Evolutionary conservation across 2,888 invertebrate genomes (phyloP).

Genomic region (Epirrhoe alternata): DNA sequence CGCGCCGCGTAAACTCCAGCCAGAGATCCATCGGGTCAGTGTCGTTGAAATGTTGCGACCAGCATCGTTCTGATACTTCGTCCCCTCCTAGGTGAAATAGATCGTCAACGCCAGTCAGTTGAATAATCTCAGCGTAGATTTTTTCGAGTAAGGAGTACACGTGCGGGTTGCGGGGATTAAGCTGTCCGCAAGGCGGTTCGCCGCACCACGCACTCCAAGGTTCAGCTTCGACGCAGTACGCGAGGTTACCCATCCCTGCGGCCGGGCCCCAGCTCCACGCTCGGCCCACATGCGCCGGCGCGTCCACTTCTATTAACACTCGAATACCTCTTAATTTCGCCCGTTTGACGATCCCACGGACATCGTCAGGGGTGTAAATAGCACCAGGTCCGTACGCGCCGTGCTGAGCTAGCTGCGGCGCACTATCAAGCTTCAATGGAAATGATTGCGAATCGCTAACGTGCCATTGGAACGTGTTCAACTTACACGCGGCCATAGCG

Average conservation of each 20-base stretch:
- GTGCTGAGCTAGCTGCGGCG: slow-evolving; percentile 91
- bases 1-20: slow-evolving; percentile 90
- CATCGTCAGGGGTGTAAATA: slow-evolving; percentile 89
- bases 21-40: slow-evolving; percentile 91
- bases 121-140: slow-evolving; percentile 90
- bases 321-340: slow-evolving; percentile 93
- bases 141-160: slow-evolving; percentile 90
- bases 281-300: slow-evolving; percentile 95
- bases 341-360: slow-evolving; percentile 89
- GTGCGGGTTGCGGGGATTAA: slow-evolving; percentile 92
- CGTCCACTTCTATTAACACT: slow-evolving; percentile 95
- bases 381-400: slow-evolving; percentile 94
- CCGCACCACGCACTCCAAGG: slow-evolving; percentile 93
- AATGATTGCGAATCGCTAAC: slow-evolving; percentile 96
- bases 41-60: slow-evolving; percentile 90
- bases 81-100: slow-evolving; percentile 94
- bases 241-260: slow-evolving; percentile 90
- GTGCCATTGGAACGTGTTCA: slow-evolving; percentile 98
- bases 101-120: slow-evolving; percentile 90
- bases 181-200: slow-evolving; percentile 94
- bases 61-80: slow-evolving; percentile 92
- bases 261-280: slow-evolving; percentile 94
- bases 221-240: slow-evolving; percentile 92
- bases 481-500: slow-evolving; percentile 95
- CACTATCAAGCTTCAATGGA: slow-evolving; percentile 91